Evolutionary conservation across 2,797 vertebrate species (phyloP).

Genomic region (Ptychobarbus kaznakovi): DNA sequence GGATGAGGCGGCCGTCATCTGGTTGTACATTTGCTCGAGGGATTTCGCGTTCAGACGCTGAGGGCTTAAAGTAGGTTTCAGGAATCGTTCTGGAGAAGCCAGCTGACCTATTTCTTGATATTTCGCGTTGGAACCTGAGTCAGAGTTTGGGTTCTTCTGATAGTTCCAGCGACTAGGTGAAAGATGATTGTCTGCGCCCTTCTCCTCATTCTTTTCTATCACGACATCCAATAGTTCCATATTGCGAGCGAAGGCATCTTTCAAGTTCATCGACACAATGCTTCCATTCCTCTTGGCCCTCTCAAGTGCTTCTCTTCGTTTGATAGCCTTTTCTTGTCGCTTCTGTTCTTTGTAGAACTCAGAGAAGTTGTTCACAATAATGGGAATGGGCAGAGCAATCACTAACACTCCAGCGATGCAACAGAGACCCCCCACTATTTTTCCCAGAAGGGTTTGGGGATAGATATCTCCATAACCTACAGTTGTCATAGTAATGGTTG

Average conservation of each 20-base stretch:
- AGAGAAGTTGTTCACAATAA: conserved; percentile 99
- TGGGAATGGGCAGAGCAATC: conserved; percentile 96
- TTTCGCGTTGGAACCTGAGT: conserved; percentile 76
- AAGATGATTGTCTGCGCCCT: conserved; percentile 83
- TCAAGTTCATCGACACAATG: conserved; percentile 96
- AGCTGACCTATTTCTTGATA: conserved; percentile 89
- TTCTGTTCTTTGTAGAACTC: conserved; percentile 99
- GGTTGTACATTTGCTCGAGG: conserved; percentile 86
- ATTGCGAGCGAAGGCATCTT: conserved; percentile 93
- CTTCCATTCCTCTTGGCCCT: conserved; percentile 96
- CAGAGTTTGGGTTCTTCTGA: conserved; percentile 78
- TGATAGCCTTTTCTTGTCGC: conserved; percentile 98
- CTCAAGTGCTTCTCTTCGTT: conserved; percentile 95
- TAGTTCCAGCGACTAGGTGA: conserved; percentile 94
- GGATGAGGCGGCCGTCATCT: conserved; percentile 76
- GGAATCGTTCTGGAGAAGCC: conserved; percentile 83
- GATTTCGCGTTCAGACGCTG: conserved; percentile 85
- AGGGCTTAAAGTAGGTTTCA: conserved; percentile 79
- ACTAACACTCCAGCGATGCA: conserved; percentile 97
- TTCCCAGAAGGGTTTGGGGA: conserved; percentile 94
- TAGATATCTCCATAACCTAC: conserved; percentile 99
- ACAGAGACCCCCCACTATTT: conserved; percentile 97
- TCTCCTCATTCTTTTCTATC: conserved; percentile 90
- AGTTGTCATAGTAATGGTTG: conserved; percentile 99
- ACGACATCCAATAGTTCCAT: conserved; percentile 96